Evolutionary conservation across 2,113 vertebrate genomes (phyloP), one percentile per base, ranked within the genome.

Genomic region (Nyctereutes procyonoides): DNA sequence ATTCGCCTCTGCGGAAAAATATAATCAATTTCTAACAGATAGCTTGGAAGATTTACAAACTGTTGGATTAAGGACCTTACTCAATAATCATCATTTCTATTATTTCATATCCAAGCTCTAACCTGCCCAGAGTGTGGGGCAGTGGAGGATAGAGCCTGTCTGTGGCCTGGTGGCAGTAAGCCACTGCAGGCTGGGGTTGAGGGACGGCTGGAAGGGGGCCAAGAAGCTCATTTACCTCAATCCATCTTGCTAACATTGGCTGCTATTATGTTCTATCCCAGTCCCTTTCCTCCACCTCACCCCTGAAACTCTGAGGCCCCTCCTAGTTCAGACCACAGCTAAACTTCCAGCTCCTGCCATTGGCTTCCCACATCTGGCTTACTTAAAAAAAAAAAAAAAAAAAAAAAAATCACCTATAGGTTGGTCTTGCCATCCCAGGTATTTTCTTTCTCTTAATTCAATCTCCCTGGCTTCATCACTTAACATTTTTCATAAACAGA

Each of bases 11-110:
- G 60, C 13, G 20, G 83, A 43, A 56, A 82, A 92, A 84, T 16
- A 22, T 4, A 63, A 51, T 95, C 60, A 51, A 73, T 91, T 88
- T 83, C 60, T 74, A 96, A 38, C 28, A 93, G 92, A 63, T 8
- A 48, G 53, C 38, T 92, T 90, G 82, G 82, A 95, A 76, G 81
- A 55, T 77, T 86, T 69, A 15, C 35, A 43, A 93, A 60, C 55
- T 85, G 30, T 60, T 93, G 62, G n/a, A 63, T 51, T 83, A 76
- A 85, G 74, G 76, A 48, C n/a, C n/a, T 69, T 67, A 82, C 14
- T 83, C 67, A 48, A 60, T 77, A 85, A 56, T n/a, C 79, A 56
- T n/a, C 79, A 71, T 26, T 79, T 51, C 3, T 65, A 81, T 69
- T 63, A 43, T 73, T 92, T 81, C 26, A 30, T 60, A 62, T n/a